A percentile compares a stretch with the other conserved stretches of the same genome.
Conservation (phyloP, 2,888 invertebrate species). For the Masnerella sp. region DNA sequence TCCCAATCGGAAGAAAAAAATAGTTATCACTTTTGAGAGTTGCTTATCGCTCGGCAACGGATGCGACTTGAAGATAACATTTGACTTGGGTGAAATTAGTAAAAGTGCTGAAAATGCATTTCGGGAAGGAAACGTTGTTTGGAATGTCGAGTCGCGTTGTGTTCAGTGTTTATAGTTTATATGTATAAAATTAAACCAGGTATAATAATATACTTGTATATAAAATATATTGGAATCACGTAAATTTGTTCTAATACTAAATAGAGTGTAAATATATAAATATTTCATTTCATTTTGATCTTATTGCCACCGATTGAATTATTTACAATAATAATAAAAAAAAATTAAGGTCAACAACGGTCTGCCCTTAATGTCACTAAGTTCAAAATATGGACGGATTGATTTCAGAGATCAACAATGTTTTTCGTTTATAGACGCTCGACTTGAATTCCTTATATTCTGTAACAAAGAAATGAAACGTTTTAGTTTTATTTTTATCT, state of each 20-base stretch:
- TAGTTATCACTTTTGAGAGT: constrained; percentile 40
- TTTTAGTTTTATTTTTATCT: constrained; percentile 7
- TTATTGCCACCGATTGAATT: constrained; percentile 40
- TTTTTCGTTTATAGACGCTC: constrained; percentile 3
- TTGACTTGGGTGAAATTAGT: constrained; percentile 35
- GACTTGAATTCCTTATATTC: constrained; percentile 36
- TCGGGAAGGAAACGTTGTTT: constrained; percentile 9
- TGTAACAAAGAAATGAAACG: constrained; percentile 30
- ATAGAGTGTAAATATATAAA: constrained; percentile 23
- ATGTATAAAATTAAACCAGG: constrained; percentile 1
- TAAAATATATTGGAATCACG: constrained; percentile 17
- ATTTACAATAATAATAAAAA: too few species aligned
- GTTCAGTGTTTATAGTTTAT: constrained; percentile 26
- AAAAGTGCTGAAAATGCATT: constrained; percentile 47
- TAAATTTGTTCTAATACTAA: constrained; percentile 2
- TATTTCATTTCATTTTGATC: constrained; percentile 49
- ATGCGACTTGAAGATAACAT: constrained; percentile 46
- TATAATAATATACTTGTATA: constrained; percentile 2
- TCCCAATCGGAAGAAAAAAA: constrained; percentile 38
- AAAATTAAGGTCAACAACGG: too few species aligned
- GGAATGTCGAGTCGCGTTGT: not conserved
- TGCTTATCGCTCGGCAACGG: constrained; percentile 42
- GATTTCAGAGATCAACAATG: constrained; percentile 48
- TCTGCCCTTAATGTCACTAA: too few species aligned
- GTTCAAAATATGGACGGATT: constrained; percentile 51